A percentile compares a stretch with the other conserved stretches of the same genome.
These are phyloP conservation scores for Eublepharis macularius DNA, from an alignment of 2,113 vertebrate genomes.

Conservation along the genomic window DNA sequence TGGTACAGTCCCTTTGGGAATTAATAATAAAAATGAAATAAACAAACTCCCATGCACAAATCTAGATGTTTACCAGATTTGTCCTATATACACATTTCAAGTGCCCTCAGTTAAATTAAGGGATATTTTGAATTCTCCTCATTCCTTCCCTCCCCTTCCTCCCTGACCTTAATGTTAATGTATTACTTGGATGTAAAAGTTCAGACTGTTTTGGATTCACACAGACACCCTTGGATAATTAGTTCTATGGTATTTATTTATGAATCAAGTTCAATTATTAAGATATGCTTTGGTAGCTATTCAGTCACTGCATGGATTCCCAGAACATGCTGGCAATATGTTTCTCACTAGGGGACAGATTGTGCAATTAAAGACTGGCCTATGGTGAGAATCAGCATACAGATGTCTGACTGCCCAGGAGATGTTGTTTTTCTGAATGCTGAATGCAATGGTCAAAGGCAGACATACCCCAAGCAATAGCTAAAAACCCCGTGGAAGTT, in stretches of 20 bases:
- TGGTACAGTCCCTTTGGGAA: too few species aligned
- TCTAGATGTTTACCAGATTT: too few species aligned
- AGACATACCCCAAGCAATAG: background rate
- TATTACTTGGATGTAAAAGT: background rate
- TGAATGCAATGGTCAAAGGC: background rate
- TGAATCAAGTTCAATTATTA: constrained; percentile 22
- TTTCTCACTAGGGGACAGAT: background rate
- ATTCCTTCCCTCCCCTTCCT: too few species aligned
- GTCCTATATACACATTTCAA: background rate
- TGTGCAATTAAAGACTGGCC: background rate
- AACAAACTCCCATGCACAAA: too few species aligned
- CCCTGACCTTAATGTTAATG: background rate
- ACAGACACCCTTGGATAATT: background rate
- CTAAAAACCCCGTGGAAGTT: background rate
- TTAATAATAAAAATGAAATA: too few species aligned
- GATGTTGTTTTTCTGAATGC: background rate
- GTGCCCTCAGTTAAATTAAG: background rate
- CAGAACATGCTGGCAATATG: background rate
- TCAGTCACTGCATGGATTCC: background rate
- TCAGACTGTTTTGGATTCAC: background rate
- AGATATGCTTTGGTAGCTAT: background rate
- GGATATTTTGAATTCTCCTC: background rate
- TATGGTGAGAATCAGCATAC: background rate
- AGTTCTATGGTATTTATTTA: background rate
- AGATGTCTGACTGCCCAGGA: background rate